Percentiles rank a stretch among this genome's conserved stretches.
These are phyloP conservation scores for Halcyon leucocephala DNA, from an alignment of 2,797 vertebrate genomes.

Conservation along the genomic window DNA sequence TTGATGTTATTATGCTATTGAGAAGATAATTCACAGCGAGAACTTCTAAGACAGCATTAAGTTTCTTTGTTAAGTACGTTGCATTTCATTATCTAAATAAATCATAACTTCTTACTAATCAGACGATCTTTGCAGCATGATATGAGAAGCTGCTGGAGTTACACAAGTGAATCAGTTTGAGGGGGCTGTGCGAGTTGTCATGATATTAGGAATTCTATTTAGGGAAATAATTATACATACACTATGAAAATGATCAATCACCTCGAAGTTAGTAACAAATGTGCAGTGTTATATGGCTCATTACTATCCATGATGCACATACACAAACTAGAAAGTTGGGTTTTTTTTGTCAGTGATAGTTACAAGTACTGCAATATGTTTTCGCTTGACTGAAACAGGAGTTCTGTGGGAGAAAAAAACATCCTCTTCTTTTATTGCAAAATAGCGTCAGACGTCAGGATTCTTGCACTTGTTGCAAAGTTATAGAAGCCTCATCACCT, in stretches of 20 bases:
- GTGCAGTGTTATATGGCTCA: not conserved
- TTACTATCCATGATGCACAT: slow-evolving; percentile 43
- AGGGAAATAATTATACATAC: slow-evolving; percentile 56
- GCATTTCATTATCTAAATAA: slow-evolving; percentile 49
- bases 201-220: slow-evolving; percentile 75
- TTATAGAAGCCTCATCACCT: not conserved
- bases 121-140: slow-evolving; percentile 31
- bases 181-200: slow-evolving; percentile 43
- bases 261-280: slow-evolving; percentile 29
- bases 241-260: slow-evolving; percentile 60
- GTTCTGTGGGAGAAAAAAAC: not conserved
- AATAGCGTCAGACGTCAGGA: not conserved
- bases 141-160: slow-evolving; percentile 50
- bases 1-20: not conserved
- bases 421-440: not conserved
- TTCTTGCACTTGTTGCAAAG: not conserved
- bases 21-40: not conserved
- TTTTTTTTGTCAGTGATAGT: not conserved
- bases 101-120: slow-evolving; percentile 46
- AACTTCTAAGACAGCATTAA: not conserved
- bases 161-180: slow-evolving; percentile 66
- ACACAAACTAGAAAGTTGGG: not conserved
- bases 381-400: not conserved
- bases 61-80: not conserved
- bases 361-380: not conserved